Evolutionary conservation across 2,888 invertebrate species (phyloP).

Genomic region (Sepioteuthis lessoniana): DNA sequence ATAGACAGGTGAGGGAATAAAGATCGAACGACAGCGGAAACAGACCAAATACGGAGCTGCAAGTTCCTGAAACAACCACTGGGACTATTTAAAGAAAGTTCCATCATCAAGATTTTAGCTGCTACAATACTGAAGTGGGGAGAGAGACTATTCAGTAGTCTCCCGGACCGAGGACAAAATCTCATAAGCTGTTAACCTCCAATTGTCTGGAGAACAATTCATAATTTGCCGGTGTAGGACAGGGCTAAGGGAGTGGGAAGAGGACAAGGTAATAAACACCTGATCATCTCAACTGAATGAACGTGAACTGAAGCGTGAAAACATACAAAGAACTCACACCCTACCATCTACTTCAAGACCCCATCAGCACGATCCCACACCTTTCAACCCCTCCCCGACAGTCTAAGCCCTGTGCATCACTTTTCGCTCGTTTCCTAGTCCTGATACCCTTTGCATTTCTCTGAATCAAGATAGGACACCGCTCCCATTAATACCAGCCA

Average conservation of each 20-base stretch:
- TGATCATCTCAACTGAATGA: neutral
- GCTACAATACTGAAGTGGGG: neutral
- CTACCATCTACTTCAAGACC: neutral
- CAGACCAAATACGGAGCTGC: neutral
- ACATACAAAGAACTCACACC: neutral
- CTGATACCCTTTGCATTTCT: neutral
- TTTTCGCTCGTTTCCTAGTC: neutral
- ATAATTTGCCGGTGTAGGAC: neutral
- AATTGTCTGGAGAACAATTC: conserved; percentile 8
- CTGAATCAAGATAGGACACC: neutral
- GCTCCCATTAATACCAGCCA: neutral
- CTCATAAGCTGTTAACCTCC: neutral
- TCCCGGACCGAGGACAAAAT: neutral
- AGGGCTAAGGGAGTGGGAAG: neutral
- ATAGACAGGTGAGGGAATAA: no score
- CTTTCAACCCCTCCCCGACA: neutral
- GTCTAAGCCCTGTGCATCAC: neutral
- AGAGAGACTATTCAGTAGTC: neutral
- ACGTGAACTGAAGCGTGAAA: neutral
- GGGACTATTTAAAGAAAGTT: neutral
- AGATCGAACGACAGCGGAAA: neutral
- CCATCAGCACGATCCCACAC: neutral
- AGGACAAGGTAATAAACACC: neutral
- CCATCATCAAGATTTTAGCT: neutral
- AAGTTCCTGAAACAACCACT: neutral